Evolutionary conservation across 2,113 vertebrate genomes (phyloP).

Genomic region (Neogobius melanostomus): DNA sequence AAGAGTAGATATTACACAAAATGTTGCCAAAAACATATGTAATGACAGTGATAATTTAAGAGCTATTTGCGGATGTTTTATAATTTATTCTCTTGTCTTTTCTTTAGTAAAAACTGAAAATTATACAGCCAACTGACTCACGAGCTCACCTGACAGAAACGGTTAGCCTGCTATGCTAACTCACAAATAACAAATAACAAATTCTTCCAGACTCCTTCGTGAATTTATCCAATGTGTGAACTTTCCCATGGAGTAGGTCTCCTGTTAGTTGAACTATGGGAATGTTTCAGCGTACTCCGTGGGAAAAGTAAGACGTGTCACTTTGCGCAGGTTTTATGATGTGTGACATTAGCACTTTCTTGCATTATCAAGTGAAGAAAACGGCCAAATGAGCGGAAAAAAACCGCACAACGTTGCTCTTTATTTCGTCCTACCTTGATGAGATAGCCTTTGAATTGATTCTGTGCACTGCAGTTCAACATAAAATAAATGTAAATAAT

Average conservation of each 20-base stretch:
- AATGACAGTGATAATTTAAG: not conserved
- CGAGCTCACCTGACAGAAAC: too few relatives aligned
- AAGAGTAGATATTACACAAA: not conserved
- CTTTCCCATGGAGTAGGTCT: not conserved
- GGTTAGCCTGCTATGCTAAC: not conserved
- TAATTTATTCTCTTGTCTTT: not conserved
- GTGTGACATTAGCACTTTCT: slow-evolving; percentile 63
- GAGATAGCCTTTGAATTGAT: not conserved
- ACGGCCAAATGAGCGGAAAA: slow-evolving; percentile 21
- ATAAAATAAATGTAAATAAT: not conserved
- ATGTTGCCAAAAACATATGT: not conserved
- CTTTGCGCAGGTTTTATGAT: slow-evolving; percentile 53
- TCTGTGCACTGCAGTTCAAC: not conserved
- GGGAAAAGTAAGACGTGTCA: slow-evolving; percentile 70
- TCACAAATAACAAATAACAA: not conserved
- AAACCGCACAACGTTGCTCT: not conserved
- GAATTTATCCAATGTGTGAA: not conserved
- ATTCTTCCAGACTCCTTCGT: not conserved
- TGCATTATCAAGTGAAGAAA: slow-evolving; percentile 31
- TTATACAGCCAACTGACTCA: too few relatives aligned
- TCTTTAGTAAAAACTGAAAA: too few relatives aligned
- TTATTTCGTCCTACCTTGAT: not conserved
- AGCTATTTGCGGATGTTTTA: not conserved
- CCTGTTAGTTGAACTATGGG: slow-evolving; percentile 56
- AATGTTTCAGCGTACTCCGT: slow-evolving; percentile 46